Percentiles rank a stretch among this genome's conserved stretches.
phyloP scores from a whole-genome alignment of 1,140 invertebrate genomes.

The Drosophila rufa region DNA sequence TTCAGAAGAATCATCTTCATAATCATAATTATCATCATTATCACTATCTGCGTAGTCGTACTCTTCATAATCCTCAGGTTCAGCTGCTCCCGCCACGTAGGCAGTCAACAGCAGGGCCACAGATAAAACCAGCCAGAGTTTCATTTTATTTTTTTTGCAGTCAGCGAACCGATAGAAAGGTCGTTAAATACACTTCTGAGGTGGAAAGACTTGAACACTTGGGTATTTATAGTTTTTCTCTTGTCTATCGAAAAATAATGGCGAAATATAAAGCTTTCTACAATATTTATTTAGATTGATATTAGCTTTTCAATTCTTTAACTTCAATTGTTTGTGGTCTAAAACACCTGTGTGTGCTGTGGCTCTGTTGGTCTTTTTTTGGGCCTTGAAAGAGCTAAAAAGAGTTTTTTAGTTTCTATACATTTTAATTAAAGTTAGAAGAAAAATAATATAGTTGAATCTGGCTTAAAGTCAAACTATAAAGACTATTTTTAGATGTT shows the following conservation, averaged over 20 bases:
- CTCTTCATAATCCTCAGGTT: background rate
- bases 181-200: slow-evolving; percentile 9
- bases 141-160: slow-evolving; percentile 6
- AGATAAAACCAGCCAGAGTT: slow-evolving; percentile 2
- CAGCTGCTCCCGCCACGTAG: slow-evolving; percentile 6
- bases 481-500: background rate
- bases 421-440: background rate
- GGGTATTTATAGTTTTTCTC: slow-evolving; percentile 30
- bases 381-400: background rate
- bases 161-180: slow-evolving; percentile 12
- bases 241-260: background rate
- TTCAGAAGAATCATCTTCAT: background rate
- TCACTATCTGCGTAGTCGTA: background rate
- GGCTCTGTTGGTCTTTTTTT: slow-evolving; percentile 3
- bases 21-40: background rate
- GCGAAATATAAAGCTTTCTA: slow-evolving; percentile 1
- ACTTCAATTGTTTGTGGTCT: slow-evolving; percentile 1
- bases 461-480: background rate
- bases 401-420: background rate
- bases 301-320: slow-evolving; percentile 8
- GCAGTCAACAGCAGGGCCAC: slow-evolving; percentile 11
- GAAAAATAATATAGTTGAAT: background rate
- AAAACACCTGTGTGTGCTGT: slow-evolving; percentile 34
- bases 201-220: slow-evolving; percentile 5
- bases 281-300: slow-evolving; percentile 14